Conservation (phyloP, 2,888 invertebrate genomes). For the Cephus sareptanus region DNA sequence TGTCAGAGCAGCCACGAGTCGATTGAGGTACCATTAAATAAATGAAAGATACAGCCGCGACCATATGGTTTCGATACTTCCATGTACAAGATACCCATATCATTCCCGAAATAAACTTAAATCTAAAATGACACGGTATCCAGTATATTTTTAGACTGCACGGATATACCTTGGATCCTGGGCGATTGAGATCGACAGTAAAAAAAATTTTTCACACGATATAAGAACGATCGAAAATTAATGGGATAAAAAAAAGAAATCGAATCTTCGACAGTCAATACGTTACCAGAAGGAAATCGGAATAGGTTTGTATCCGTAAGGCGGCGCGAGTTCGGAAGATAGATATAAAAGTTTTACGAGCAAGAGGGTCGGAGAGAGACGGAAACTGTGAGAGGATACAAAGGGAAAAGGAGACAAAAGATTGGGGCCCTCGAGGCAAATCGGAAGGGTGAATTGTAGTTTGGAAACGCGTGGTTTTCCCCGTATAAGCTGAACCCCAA, state of each 20-base stretch:
- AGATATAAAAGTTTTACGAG: constrained; percentile 27
- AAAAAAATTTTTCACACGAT: background rate
- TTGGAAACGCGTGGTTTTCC: background rate
- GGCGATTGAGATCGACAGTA: background rate
- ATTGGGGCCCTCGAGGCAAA: background rate
- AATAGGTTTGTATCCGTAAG: no score
- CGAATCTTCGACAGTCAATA: no score
- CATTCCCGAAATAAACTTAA: background rate
- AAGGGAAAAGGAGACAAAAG: background rate
- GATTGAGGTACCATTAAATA: background rate
- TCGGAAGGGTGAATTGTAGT: background rate
- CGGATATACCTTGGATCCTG: background rate
- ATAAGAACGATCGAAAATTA: no score
- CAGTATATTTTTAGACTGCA: background rate
- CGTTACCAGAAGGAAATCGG: no score
- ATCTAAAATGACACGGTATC: background rate
- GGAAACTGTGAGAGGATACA: background rate
- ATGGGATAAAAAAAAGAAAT: background rate
- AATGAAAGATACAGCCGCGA: background rate
- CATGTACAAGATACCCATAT: background rate
- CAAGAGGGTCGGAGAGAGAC: background rate
- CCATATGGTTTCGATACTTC: background rate
- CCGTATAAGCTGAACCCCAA: background rate
- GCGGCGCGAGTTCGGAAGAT: background rate
- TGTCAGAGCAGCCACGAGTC: background rate